Evolutionary conservation across 2,888 invertebrate genomes (phyloP).

Genomic region (Leptinotarsa juncta): DNA sequence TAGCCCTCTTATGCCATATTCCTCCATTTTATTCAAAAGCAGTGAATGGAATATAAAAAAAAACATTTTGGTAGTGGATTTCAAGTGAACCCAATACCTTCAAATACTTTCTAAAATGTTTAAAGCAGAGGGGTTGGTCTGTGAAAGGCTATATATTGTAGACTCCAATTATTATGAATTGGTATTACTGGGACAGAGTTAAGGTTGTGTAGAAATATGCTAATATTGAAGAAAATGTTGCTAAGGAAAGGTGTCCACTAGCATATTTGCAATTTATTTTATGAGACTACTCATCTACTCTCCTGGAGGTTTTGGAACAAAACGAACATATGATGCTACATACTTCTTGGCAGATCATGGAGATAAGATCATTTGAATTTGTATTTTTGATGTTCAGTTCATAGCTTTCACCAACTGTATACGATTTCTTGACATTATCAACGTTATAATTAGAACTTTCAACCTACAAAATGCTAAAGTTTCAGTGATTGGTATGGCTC

Average conservation of each 20-base stretch:
- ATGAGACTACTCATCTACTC: not conserved
- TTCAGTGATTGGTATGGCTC: too few species aligned
- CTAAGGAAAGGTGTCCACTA: not conserved
- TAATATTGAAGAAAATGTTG: not conserved
- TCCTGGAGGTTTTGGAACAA: not conserved
- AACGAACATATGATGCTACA: not conserved
- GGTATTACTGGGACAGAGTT: not conserved
- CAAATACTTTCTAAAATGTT: not conserved
- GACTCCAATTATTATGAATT: not conserved
- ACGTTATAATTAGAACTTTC: not conserved
- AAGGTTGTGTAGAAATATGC: not conserved
- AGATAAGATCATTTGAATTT: not conserved
- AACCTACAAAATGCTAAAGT: too few species aligned
- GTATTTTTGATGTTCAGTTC: not conserved
- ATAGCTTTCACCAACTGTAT: not conserved
- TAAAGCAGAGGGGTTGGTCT: not conserved
- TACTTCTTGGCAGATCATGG: not conserved
- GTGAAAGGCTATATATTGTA: not conserved
- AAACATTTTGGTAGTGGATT: too few species aligned
- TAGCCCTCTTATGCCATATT: not conserved
- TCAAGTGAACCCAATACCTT: not conserved
- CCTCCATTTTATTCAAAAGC: not conserved
- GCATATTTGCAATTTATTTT: not conserved
- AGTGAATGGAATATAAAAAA: not conserved
- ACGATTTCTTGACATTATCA: not conserved